Evolutionary conservation across 2,113 vertebrate genomes (phyloP).

Genomic region (Varanus salvator): DNA sequence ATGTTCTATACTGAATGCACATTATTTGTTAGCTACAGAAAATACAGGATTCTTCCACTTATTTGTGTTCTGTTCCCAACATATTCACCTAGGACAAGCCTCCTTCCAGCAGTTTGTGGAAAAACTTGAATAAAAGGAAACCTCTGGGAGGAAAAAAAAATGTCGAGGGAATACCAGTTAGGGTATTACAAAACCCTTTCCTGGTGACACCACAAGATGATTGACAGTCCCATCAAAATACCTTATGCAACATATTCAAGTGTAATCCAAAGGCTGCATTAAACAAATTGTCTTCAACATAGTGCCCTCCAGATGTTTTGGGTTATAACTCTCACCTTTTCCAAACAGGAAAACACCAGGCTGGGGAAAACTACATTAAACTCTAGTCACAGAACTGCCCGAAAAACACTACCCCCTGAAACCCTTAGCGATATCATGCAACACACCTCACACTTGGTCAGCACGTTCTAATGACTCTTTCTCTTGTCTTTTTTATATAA

Average conservation of each 20-base stretch:
- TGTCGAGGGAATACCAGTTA: background rate
- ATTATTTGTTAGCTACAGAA: slow-evolving; percentile 1
- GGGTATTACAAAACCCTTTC: background rate
- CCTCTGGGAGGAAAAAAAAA: slow-evolving; percentile 21
- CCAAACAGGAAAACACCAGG: too few species aligned
- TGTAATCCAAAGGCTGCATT: background rate
- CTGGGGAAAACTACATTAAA: background rate
- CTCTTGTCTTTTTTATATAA: background rate
- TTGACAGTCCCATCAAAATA: background rate
- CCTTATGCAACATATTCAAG: background rate
- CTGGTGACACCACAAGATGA: background rate
- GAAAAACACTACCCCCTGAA: background rate
- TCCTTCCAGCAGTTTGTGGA: background rate
- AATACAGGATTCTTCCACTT: background rate
- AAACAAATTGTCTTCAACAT: background rate
- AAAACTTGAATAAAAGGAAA: slow-evolving; percentile 30
- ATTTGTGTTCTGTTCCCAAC: background rate
- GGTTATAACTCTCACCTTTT: background rate
- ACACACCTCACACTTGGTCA: background rate
- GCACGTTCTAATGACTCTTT: background rate
- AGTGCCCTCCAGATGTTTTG: background rate
- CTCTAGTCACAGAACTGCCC: background rate
- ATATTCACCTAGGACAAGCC: background rate
- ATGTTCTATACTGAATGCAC: background rate
- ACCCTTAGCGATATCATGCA: background rate